Evolutionary conservation across 2,797 vertebrate genomes (phyloP), one percentile per base, ranked within the genome.

Genomic region (Microctenopoma steveboyesi): DNA sequence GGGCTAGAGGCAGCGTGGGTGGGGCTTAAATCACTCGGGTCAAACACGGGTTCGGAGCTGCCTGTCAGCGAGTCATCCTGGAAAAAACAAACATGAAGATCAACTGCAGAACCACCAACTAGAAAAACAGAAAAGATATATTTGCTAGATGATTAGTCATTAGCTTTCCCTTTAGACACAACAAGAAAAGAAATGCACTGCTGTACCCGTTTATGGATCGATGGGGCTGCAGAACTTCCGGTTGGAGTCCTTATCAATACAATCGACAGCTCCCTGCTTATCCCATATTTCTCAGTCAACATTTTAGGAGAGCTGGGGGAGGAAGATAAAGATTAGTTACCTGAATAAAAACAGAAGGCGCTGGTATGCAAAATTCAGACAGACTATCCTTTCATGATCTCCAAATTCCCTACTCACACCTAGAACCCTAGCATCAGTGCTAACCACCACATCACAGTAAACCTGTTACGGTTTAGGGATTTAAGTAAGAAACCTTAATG

Each of bases 21-120:
- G 2, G 85, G 43, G 42, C 49, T 72, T n/a, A 68, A 62, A 2
- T 91, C 84, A 72, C 85, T 86, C 37, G 80, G 48, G 33, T 92
- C 88, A 42, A 83, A 82, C 30, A 60, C 5, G 0, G 65, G 40
- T 12, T 81, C 74, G 3, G 78, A 82, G 43, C 3, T 54, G 0
- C 30, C 72, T 16, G 46, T n/a, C 47, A 40, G 11, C 1, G 14
- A 55, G 14, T 73, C 69, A 30, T 82, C 76, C 92, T 93, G 81
- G 3, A 57, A 1, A 35, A 57, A 0, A 14, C 14, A 13, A 42
- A 42, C 2, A 45, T 42, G 40, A 42, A 14, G 14, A 42, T 3
- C 11, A 43, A 43, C 42, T 15, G 42, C 42, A 43, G 42, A 16
- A 43, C 15, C 13, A 15, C 13, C 4, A 16, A 43, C 3, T 16